Evolutionary conservation across 2,797 vertebrate species (phyloP).

Genomic region (Silurus lanzhouensis): DNA sequence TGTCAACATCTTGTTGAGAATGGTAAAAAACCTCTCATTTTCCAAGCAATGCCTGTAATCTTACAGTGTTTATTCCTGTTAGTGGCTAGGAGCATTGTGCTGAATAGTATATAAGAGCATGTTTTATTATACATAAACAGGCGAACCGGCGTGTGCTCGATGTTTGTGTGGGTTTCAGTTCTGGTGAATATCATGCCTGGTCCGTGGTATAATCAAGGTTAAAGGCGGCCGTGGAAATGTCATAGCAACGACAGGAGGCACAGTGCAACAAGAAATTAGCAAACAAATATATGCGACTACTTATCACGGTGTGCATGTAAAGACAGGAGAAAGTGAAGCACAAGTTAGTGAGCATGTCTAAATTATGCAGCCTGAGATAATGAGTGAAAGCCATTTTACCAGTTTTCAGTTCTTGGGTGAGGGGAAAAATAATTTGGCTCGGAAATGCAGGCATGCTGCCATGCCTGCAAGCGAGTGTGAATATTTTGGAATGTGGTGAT

Average conservation of each 20-base stretch:
- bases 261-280: conserved; percentile 8
- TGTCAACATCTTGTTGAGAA: background rate
- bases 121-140: conserved; percentile 14
- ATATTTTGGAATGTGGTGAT: background rate
- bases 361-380: conserved; percentile 43
- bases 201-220: conserved; percentile 8
- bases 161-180: conserved; percentile 9
- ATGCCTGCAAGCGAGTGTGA: background rate
- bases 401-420: conserved; percentile 10
- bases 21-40: background rate
- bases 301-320: conserved; percentile 1
- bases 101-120: conserved; percentile 12
- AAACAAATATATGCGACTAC: conserved; percentile 19
- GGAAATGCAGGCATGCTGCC: conserved; percentile 5
- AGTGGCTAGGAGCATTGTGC: background rate
- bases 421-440: conserved; percentile 15
- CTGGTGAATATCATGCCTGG: background rate
- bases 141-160: background rate
- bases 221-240: background rate
- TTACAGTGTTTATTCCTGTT: background rate
- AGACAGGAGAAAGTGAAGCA: conserved; percentile 9
- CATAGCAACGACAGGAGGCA: conserved; percentile 18
- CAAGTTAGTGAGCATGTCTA: conserved; percentile 25
- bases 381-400: conserved; percentile 31
- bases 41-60: background rate